A percentile compares a stretch with the other conserved stretches of the same genome.
phyloP scores from a whole-genome alignment of 1,140 invertebrate species.

The Frieseomelitta varia region DNA sequence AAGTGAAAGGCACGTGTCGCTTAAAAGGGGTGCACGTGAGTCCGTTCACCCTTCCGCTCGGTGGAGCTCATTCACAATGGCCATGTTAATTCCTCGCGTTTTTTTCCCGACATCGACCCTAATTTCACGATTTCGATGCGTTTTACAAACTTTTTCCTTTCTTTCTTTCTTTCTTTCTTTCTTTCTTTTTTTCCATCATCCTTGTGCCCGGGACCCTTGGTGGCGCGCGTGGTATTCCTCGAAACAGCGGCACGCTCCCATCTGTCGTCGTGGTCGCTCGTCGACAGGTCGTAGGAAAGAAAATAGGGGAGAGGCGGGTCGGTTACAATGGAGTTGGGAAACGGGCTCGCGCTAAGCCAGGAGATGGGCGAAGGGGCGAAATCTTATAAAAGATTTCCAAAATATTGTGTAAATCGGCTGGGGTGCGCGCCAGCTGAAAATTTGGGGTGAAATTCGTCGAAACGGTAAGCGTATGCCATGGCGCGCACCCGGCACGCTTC shows the following conservation, averaged over 20 bases:
- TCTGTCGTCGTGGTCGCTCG: constrained; percentile 75
- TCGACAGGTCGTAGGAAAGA: constrained; percentile 40
- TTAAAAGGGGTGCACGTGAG: constrained; percentile 41
- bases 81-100: constrained; percentile 64
- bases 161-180: neutral
- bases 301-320: constrained; percentile 28
- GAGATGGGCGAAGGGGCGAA: constrained; percentile 40
- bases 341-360: constrained; percentile 65
- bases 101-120: constrained; percentile 72
- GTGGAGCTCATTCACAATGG: constrained; percentile 46
- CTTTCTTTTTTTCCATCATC: constrained; percentile 29
- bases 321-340: constrained; percentile 70
- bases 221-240: constrained; percentile 6
- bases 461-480: constrained; percentile 57
- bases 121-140: constrained; percentile 76
- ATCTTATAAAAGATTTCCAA: constrained; percentile 82
- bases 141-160: constrained; percentile 74
- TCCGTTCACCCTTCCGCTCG: constrained; percentile 56
- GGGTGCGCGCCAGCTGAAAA: constrained; percentile 75
- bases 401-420: constrained; percentile 82
- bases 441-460: constrained; percentile 79
- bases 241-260: constrained; percentile 67
- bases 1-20: constrained; percentile 52
- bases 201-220: constrained; percentile 9
- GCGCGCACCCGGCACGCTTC: constrained; percentile 61